Evolutionary conservation across 2,113 vertebrate species (phyloP).

Genomic region (Sakesphorus luctuosus): DNA sequence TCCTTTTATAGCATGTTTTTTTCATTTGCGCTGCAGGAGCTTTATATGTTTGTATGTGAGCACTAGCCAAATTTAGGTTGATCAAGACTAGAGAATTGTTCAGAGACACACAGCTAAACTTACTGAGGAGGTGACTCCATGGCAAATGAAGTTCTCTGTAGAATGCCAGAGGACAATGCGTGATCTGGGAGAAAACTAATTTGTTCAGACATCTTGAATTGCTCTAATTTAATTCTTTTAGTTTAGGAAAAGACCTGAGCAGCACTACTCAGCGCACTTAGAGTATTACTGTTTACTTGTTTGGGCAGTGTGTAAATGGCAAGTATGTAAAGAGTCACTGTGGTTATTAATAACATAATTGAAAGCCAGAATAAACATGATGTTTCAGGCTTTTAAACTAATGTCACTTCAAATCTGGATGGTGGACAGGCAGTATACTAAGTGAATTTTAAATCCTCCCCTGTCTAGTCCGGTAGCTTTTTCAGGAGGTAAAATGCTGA

Average conservation of each 20-base stretch:
- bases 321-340: not conserved
- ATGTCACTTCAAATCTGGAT: not conserved
- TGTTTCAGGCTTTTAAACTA: not conserved
- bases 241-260: not conserved
- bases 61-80: slow-evolving; percentile 29
- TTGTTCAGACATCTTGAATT: slow-evolving; percentile 10
- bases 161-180: not conserved
- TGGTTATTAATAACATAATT: not conserved
- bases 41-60: slow-evolving; percentile 28
- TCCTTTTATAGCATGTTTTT: slow-evolving; percentile 50
- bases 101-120: not conserved
- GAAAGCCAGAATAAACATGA: not conserved
- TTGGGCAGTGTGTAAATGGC: not conserved
- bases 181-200: not conserved
- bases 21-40: not conserved
- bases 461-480: not conserved
- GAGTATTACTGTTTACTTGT: not conserved
- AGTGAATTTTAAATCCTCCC: not conserved
- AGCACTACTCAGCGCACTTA: not conserved
- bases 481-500: not conserved
- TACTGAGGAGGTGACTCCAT: not conserved
- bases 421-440: not conserved
- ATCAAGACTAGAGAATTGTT: not conserved
- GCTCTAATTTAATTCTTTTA: not conserved
- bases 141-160: not conserved